Evolutionary conservation across 2,888 invertebrate genomes (phyloP).

Genomic region (Campoplex capitator): DNA sequence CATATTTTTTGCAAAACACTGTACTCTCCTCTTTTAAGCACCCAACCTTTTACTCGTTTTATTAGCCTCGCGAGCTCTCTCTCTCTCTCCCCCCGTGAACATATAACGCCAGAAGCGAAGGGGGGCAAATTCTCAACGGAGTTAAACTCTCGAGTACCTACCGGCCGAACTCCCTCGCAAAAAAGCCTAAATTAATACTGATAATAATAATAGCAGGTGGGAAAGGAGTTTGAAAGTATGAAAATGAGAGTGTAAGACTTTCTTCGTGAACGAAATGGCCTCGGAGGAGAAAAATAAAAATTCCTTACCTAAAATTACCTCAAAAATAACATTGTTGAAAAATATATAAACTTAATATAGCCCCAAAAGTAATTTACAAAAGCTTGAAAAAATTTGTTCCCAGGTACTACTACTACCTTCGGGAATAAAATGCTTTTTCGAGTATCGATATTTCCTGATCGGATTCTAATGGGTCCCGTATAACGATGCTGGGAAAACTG

Average conservation of each 20-base stretch:
- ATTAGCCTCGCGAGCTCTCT: not conserved
- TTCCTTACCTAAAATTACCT: not conserved
- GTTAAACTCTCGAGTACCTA: slow-evolving; percentile 78
- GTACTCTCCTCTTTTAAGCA: not conserved
- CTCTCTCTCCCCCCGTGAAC: not conserved
- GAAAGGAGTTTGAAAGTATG: slow-evolving; percentile 29
- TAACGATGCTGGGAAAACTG: slow-evolving; percentile 62
- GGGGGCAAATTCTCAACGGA: slow-evolving; percentile 77
- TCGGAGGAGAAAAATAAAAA: not conserved
- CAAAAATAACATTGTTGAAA: no score
- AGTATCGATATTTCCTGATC: slow-evolving; percentile 8
- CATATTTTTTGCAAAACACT: not conserved
- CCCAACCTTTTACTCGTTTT: slow-evolving; percentile 4
- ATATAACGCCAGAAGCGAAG: slow-evolving; percentile 32
- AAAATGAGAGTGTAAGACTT: slow-evolving; percentile 28
- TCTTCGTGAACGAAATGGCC: not conserved
- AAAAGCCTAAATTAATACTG: slow-evolving; percentile 79
- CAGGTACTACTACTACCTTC: not conserved
- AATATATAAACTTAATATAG: not conserved
- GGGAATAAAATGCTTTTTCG: not conserved
- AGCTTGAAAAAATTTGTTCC: not conserved
- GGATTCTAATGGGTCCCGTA: not conserved
- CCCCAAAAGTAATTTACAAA: not conserved
- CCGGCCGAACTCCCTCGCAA: slow-evolving; percentile 70
- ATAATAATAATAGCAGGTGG: slow-evolving; percentile 71